phyloP scores from a whole-genome alignment of 2,113 vertebrate genomes.

The Megaceryle torquata region DNA sequence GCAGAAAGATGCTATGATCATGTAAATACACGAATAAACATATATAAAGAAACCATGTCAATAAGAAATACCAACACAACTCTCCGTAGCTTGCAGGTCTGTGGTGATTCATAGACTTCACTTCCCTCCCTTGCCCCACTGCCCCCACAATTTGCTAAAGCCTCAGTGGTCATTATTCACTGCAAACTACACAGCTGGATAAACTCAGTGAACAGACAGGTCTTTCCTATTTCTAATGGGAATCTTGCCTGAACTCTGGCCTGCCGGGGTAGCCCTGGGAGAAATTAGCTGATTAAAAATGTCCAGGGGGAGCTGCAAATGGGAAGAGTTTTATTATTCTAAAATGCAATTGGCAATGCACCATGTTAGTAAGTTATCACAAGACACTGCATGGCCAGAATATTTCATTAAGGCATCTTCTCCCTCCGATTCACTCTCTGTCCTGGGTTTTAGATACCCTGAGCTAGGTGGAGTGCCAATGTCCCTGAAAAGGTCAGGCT shows the following conservation, averaged over 20 bases:
- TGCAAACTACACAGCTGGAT: slow-evolving; percentile 47
- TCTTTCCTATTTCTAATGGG: slow-evolving; percentile 45
- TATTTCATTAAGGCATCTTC: not conserved
- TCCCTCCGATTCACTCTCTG: not conserved
- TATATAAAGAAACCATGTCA: not conserved
- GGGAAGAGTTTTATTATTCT: not conserved
- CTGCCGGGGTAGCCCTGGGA: slow-evolving; percentile 9
- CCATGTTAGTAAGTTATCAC: not conserved
- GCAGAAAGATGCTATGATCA: not conserved
- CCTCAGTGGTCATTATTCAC: slow-evolving; percentile 48
- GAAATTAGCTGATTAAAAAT: slow-evolving; percentile 54
- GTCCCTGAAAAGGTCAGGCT: not conserved
- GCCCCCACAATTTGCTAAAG: not conserved
- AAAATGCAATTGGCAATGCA: not conserved
- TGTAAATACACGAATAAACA: not conserved
- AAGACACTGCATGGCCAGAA: not conserved
- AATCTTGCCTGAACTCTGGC: slow-evolving; percentile 34
- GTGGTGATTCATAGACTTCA: not conserved
- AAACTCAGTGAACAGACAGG: slow-evolving; percentile 52
- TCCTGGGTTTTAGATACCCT: not conserved
- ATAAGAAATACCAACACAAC: not conserved
- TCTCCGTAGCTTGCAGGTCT: not conserved
- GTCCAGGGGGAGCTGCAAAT: not conserved
- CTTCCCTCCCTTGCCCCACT: not conserved
- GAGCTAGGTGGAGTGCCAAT: not conserved